phyloP scores from a whole-genome alignment of 2,113 vertebrate genomes.

The Pseudorectes ferrugineus region DNA sequence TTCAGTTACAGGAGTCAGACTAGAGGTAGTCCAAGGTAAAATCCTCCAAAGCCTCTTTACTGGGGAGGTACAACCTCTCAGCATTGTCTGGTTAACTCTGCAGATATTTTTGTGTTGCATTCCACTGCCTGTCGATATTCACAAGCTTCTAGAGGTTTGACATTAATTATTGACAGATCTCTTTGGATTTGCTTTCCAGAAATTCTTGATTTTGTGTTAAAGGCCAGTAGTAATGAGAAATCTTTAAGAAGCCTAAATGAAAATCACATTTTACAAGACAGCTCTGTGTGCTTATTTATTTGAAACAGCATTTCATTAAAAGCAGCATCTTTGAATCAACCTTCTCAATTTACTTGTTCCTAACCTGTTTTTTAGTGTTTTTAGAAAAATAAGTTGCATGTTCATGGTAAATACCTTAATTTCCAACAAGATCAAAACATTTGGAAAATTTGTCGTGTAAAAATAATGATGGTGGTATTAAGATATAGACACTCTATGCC shows the following conservation, averaged over 20 bases:
- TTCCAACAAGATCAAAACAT: neutral
- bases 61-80: neutral
- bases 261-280: neutral
- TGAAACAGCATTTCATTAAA: neutral
- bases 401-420: neutral
- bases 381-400: neutral
- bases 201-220: neutral
- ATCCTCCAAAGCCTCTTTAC: neutral
- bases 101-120: neutral
- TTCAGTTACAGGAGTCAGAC: neutral
- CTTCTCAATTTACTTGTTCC: neutral
- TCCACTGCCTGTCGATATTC: neutral
- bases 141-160: neutral
- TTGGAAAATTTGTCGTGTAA: neutral
- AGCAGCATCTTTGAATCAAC: neutral
- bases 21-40: neutral
- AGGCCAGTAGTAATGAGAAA: neutral
- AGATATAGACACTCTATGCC: neutral
- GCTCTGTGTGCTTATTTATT: neutral
- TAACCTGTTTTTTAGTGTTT: neutral
- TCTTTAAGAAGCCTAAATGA: neutral
- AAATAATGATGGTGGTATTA: neutral
- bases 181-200: neutral
- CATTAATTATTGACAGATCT: neutral
- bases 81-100: neutral